A percentile compares a stretch with the other conserved stretches of the same genome.
phyloP scores from a whole-genome alignment of 92 coral and sea anemone species.

The Umimayanthus chanpuru region DNA sequence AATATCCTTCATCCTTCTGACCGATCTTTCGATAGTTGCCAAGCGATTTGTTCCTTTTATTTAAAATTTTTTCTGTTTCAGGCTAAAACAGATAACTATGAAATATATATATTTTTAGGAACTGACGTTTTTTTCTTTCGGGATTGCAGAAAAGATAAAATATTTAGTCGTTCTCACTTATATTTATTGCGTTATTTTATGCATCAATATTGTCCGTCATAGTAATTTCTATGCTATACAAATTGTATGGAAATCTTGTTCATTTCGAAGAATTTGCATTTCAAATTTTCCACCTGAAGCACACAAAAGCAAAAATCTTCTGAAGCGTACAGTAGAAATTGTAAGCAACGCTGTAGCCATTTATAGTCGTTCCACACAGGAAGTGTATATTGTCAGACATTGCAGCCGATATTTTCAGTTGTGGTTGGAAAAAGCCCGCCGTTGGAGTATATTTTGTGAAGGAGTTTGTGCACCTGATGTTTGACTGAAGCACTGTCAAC shows the following conservation, averaged over 20 bases:
- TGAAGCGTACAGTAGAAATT: slow-evolving; percentile 34
- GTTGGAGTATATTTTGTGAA: background rate
- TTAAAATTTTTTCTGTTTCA: background rate
- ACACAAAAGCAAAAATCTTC: slow-evolving; percentile 20
- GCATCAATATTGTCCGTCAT: slow-evolving; percentile 10
- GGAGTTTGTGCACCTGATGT: background rate
- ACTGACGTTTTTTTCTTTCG: background rate
- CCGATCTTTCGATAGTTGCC: background rate
- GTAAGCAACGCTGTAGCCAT: background rate
- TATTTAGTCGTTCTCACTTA: background rate
- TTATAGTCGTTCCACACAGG: background rate
- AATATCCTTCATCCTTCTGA: background rate
- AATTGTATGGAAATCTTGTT: slow-evolving; percentile 36
- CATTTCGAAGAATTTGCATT: slow-evolving; percentile 39
- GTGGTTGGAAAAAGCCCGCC: background rate
- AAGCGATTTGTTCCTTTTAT: background rate
- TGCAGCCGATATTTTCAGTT: background rate
- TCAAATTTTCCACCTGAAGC: slow-evolving; percentile 37
- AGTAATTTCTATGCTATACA: slow-evolving; percentile 16
- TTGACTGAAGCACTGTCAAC: background rate
- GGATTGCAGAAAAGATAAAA: slow-evolving; percentile 1
- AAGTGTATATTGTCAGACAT: background rate
- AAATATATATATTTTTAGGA: too few relatives aligned
- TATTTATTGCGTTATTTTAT: background rate
- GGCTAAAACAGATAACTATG: background rate